Conservation (phyloP, 2,113 vertebrate genomes). For the Pelvicachromis taeniatus region DNA sequence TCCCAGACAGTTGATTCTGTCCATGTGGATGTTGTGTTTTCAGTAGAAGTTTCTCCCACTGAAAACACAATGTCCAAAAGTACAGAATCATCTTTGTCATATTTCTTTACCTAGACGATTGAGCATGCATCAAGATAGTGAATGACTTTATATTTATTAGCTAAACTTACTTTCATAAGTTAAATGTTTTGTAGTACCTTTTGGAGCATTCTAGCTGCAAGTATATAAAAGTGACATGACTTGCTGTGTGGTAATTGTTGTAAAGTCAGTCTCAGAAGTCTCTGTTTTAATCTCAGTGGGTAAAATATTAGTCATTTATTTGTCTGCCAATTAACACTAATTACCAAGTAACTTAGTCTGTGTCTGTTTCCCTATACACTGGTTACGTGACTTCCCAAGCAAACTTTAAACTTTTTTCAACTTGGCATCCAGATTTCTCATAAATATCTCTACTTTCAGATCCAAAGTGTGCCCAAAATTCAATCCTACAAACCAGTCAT, state of each 20-base stretch:
- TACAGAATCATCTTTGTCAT: not conserved
- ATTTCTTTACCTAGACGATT: not conserved
- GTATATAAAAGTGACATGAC: not conserved
- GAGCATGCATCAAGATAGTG: not conserved
- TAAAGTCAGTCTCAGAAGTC: not conserved
- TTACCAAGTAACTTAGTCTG: not conserved
- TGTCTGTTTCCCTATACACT: not conserved
- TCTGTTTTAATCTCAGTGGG: not conserved
- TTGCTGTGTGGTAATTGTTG: not conserved
- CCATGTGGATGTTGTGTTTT: not conserved
- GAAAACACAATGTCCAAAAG: not conserved
- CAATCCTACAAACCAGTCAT: not conserved
- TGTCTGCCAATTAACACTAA: not conserved
- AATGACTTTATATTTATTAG: not conserved
- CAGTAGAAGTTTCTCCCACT: not conserved
- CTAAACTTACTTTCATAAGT: not conserved
- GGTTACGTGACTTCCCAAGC: not conserved
- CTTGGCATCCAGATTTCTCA: not conserved
- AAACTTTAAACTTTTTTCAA: fast-evolving
- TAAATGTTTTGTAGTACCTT: not conserved
- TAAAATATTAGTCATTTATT: not conserved
- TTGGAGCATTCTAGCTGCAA: not conserved
- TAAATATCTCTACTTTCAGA: not conserved
- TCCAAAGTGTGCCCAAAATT: not conserved
- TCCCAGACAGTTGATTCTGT: not conserved